These are phyloP conservation scores for Parnassius glacialis DNA, from an alignment of 2,888 invertebrate species.

Conservation along the genomic window DNA sequence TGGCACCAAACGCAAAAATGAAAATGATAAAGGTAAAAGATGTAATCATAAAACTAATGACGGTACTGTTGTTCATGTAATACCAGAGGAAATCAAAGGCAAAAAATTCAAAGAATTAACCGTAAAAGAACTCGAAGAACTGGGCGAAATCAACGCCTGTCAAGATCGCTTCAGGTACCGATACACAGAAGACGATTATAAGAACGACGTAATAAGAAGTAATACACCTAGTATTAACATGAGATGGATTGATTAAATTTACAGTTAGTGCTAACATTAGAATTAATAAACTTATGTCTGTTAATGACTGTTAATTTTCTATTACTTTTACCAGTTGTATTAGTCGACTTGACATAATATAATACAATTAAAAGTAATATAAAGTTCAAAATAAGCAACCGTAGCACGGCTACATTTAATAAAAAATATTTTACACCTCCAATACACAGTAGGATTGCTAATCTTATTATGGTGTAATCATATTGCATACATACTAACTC, in stretches of 20 bases:
- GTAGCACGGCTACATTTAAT: too few relatives aligned
- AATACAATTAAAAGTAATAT: too few relatives aligned
- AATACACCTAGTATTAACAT: constrained; percentile 41
- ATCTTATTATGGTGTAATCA: too few relatives aligned
- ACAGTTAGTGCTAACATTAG: not conserved
- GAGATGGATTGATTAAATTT: constrained; percentile 56
- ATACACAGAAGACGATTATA: constrained; percentile 59
- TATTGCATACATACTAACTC: too few relatives aligned
- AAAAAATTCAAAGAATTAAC: constrained; percentile 60
- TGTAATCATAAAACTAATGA: constrained; percentile 5
- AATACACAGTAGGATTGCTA: too few relatives aligned
- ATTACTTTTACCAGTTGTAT: too few relatives aligned
- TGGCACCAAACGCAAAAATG: constrained; percentile 28
- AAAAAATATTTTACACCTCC: too few relatives aligned
- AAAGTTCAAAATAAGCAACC: too few relatives aligned
- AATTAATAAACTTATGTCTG: not conserved
- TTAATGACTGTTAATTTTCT: not conserved
- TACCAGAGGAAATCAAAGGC: constrained; percentile 54
- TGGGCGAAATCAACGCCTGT: constrained; percentile 57
- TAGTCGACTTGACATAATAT: too few relatives aligned
- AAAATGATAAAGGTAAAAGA: constrained; percentile 18
- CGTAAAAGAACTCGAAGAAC: constrained; percentile 53
- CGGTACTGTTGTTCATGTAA: constrained; percentile 32
- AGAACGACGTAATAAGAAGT: constrained; percentile 47
- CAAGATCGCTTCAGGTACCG: constrained; percentile 64